Base-by-base conservation (phyloP, 2,797 vertebrate genomes). In the Pelochelys cantorii region DNA sequence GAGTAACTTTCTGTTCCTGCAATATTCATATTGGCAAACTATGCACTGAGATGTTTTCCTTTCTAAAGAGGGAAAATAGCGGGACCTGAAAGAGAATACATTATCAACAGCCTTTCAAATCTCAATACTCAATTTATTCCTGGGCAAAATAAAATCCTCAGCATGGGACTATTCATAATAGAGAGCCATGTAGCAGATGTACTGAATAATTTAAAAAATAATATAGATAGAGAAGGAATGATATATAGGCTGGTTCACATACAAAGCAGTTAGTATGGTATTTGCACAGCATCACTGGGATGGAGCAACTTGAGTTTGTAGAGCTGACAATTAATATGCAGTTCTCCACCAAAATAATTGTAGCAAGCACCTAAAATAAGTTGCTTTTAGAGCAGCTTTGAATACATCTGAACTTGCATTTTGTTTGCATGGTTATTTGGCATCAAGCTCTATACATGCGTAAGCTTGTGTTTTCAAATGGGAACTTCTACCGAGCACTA, bases 131-230 rank as follows among this genome's bases (percentile, higher is more conserved):
- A 86, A 92, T 96, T 92, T 79, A 90, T 92, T 96, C 65, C 83
- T 85, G 89, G 91, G 90, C 92, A 96, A 96, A 96, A 93, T 83
- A 95, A 96, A 86, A 88, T 59, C 93, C 87, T 88, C 93, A 91
- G 91, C 89, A 81, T 81, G 95, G 85, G 85, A 71, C 60, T 81
- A 79, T 84, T 95, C 74, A 88, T 79, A 83, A 82, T 87, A 93
- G 74, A 95, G 81, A 31, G 86, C 87, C 88, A 91, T n/a, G 91
- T 81, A 77, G 85, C 81, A 83, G 55, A 91, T 29, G 84, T 93
- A 87, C 86, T 95, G 89, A 96, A 95, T 93, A 95, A 95, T 96
- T 96, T 93, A 91, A 95, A 97, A 95, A 97, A 96, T 90, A 94
- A 96, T 91, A 95, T 90, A 96, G 87, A 95, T 65, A 83, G 27